Conservation (phyloP, 2,113 vertebrate species). For the human region GRCh38 chr7:96766001-96766500, state of each 20-base stretch:
- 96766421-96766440: not conserved
- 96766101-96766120: constrained; percentile 36
- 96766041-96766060: constrained; percentile 29
- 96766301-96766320: not conserved
- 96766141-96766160: constrained; percentile 30
- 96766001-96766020: constrained; percentile 51
- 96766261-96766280: not conserved
- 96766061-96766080: constrained; percentile 45
- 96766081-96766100: constrained; percentile 15
- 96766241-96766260: not conserved
- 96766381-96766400: not conserved
- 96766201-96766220: not conserved
- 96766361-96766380: not conserved
- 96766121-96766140: constrained; percentile 24
- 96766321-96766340: not conserved
- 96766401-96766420: not conserved
- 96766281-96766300: not conserved
- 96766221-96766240: constrained; percentile 1
- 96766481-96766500: not conserved
- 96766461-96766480: not conserved
- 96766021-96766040: constrained; percentile 45
- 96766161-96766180: constrained; percentile 50
- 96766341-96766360: not conserved
- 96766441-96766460: constrained; percentile 5
- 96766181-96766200: not conserved